A percentile compares a stretch with the other conserved stretches of the same genome.
Evolutionary conservation across 1,140 invertebrate genomes (phyloP).

Genomic region (Philotrypesis tridentata): DNA sequence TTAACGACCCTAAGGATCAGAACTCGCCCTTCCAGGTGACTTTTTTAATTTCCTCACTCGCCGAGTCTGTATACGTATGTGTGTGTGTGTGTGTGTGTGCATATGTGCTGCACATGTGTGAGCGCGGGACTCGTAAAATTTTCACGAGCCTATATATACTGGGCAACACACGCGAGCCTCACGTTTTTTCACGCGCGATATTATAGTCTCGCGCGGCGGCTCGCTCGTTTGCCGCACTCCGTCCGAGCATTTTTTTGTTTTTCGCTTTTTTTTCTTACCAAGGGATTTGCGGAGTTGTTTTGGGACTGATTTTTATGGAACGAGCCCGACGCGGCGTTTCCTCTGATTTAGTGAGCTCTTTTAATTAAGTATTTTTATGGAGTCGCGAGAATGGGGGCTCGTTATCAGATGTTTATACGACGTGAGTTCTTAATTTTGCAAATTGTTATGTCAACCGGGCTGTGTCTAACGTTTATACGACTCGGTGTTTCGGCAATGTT

Average conservation of each 20-base stretch:
- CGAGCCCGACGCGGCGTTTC: background rate
- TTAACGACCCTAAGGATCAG: slow-evolving; percentile 66
- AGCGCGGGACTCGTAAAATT: background rate
- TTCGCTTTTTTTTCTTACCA: background rate
- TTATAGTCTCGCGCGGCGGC: too few relatives aligned
- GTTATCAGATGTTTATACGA: slow-evolving; percentile 47
- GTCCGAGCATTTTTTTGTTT: background rate
- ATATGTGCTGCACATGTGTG: too few relatives aligned
- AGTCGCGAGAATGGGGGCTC: background rate
- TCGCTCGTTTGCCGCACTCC: background rate
- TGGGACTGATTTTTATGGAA: background rate
- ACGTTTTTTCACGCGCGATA: background rate
- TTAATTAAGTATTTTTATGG: slow-evolving; percentile 1
- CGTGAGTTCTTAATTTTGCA: slow-evolving; percentile 15
- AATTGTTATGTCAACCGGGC: background rate
- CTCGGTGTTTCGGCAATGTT: background rate
- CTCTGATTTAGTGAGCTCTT: background rate
- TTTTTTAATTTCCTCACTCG: slow-evolving; percentile 3
- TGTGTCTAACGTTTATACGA: background rate
- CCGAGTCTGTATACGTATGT: background rate
- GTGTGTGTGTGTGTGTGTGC: background rate
- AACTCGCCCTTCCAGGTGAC: slow-evolving; percentile 67
- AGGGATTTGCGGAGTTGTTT: background rate
- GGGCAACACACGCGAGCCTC: background rate
- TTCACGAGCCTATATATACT: background rate